These are phyloP conservation scores for Echinarachnius parma DNA, from an alignment of 53 echinoderm and acorn worm genomes.

Conservation along the genomic window DNA sequence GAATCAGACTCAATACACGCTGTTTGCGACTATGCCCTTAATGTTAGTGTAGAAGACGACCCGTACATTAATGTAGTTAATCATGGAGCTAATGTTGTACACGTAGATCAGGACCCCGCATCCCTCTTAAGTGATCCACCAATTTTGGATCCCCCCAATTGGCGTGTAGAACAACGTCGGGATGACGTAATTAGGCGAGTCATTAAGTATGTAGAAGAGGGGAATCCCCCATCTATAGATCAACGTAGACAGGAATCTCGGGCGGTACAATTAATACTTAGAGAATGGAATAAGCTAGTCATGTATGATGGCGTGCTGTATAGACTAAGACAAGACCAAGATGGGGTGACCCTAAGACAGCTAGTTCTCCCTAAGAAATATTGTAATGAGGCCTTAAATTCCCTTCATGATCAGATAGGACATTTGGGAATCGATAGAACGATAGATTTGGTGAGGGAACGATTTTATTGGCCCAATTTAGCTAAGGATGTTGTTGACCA, in stretches of 20 bases:
- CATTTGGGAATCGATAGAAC: slow-evolving; percentile 54
- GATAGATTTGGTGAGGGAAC: slow-evolving; percentile 13
- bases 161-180: slow-evolving; percentile 4
- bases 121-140: background rate
- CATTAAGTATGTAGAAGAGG: background rate
- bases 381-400: background rate
- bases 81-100: background rate
- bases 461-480: slow-evolving; percentile 47
- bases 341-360: slow-evolving; percentile 1
- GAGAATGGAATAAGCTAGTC: slow-evolving; percentile 34
- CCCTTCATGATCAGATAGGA: slow-evolving; percentile 52
- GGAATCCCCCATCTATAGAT: background rate
- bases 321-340: slow-evolving; percentile 1
- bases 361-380: slow-evolving; percentile 25
- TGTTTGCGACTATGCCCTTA: background rate
- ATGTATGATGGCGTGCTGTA: slow-evolving; percentile 14
- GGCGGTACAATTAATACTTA: slow-evolving; percentile 13
- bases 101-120: background rate
- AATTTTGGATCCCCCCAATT: slow-evolving; percentile 12
- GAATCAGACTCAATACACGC: background rate
- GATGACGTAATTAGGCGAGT: slow-evolving; percentile 12
- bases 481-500: slow-evolving; percentile 1
- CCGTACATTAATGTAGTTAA: slow-evolving; percentile 10
- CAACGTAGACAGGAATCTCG: background rate
- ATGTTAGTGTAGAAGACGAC: slow-evolving; percentile 9